Conservation (phyloP, 2,888 invertebrate species). For the Odontocolon sp. region DNA sequence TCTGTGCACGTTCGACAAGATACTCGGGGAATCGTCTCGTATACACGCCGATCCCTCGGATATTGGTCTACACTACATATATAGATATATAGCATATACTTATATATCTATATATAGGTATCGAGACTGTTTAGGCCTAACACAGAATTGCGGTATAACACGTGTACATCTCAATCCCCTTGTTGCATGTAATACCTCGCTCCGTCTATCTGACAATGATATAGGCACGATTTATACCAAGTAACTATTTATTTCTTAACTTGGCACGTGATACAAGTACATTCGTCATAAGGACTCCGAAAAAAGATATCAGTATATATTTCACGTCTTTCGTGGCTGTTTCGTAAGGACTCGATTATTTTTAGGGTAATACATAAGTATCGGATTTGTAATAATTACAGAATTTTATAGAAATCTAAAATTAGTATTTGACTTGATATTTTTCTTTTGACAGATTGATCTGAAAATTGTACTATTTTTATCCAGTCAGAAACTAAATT, state of each 20-base stretch:
- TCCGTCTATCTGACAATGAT: slow-evolving; percentile 31
- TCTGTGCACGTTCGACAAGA: slow-evolving; percentile 51
- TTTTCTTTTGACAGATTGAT: too few species aligned
- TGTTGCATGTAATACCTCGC: slow-evolving; percentile 55
- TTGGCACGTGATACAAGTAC: slow-evolving; percentile 40
- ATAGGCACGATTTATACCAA: slow-evolving; percentile 48
- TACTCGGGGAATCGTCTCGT: slow-evolving; percentile 48
- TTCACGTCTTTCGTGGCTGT: too few species aligned
- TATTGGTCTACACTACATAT: slow-evolving; percentile 41
- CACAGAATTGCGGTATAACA: slow-evolving; percentile 56
- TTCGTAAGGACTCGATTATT: too few species aligned
- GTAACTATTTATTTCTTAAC: slow-evolving; percentile 50
- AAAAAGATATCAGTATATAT: not conserved
- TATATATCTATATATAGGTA: slow-evolving; percentile 34
- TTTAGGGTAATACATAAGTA: too few species aligned
- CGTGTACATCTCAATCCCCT: slow-evolving; percentile 60
- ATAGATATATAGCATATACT: not conserved
- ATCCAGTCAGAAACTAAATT: too few species aligned
- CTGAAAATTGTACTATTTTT: too few species aligned
- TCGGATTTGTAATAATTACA: too few species aligned
- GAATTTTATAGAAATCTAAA: too few species aligned
- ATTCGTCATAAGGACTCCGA: not conserved
- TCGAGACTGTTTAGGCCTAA: slow-evolving; percentile 52
- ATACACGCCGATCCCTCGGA: slow-evolving; percentile 41
- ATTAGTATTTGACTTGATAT: too few species aligned